phyloP scores from a whole-genome alignment of 2,888 invertebrate genomes.

The Trachelus iudaicus region DNA sequence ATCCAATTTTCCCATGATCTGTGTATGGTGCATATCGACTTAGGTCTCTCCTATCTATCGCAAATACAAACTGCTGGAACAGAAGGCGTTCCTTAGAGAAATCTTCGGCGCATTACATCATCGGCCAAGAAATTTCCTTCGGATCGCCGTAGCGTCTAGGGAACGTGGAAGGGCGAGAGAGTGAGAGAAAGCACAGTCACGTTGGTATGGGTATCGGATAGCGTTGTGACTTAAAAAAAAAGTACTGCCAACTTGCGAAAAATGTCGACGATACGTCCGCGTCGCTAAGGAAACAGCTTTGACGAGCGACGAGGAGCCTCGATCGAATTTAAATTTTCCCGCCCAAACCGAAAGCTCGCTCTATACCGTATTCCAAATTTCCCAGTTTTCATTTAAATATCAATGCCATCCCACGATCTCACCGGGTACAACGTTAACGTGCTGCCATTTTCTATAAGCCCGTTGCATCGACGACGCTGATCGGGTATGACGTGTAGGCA shows the following conservation, averaged over 20 bases:
- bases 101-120: constrained; percentile 62
- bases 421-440: constrained; percentile 52
- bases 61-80: not conserved
- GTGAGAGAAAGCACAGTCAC: constrained; percentile 9
- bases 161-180: constrained; percentile 6
- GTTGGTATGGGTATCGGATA: not conserved
- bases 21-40: constrained; percentile 39
- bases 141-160: constrained; percentile 14
- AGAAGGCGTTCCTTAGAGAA: constrained; percentile 57
- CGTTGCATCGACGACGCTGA: constrained; percentile 60
- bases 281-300: not conserved
- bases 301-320: not conserved
- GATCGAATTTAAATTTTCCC: not conserved
- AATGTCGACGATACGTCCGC: not conserved
- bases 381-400: constrained; percentile 21
- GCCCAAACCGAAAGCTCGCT: not conserved
- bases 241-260: not conserved
- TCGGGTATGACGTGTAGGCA: constrained; percentile 62
- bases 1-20: constrained; percentile 53
- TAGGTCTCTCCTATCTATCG: constrained; percentile 7
- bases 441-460: constrained; percentile 63
- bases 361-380: not conserved
- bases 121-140: constrained; percentile 53
- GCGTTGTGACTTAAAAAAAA: not conserved
- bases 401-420: constrained; percentile 28